Evolutionary conservation across 2,888 invertebrate genomes (phyloP).

Genomic region (Hylaea fasciaria): DNA sequence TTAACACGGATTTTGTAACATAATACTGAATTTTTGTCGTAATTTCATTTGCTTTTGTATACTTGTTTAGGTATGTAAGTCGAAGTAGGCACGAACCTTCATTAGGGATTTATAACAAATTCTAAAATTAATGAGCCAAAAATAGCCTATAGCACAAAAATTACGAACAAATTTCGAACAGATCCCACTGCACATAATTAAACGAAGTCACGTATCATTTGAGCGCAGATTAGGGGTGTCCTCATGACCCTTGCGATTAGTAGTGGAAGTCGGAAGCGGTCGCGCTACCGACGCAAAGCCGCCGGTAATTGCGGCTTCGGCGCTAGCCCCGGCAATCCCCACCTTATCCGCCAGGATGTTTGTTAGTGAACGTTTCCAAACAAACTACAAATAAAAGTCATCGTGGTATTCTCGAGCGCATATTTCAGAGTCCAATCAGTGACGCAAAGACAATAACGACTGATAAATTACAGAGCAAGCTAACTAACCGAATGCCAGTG

Average conservation of each 20-base stretch:
- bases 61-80: not conserved
- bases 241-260: slow-evolving; percentile 71
- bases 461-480: slow-evolving; percentile 66
- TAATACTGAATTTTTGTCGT: not conserved
- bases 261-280: slow-evolving; percentile 58
- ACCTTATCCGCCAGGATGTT: slow-evolving; percentile 66
- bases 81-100: too few relatives aligned
- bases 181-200: slow-evolving; percentile 45
- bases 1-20: slow-evolving; percentile 15
- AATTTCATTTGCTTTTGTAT: too few relatives aligned
- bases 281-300: slow-evolving; percentile 70
- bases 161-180: slow-evolving; percentile 29
- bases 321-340: slow-evolving; percentile 68
- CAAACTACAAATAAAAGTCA: slow-evolving; percentile 48
- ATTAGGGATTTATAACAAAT: too few relatives aligned
- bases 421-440: slow-evolving; percentile 38
- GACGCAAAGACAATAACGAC: slow-evolving; percentile 63
- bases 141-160: slow-evolving; percentile 21
- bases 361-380: slow-evolving; percentile 59
- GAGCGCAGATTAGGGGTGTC: slow-evolving; percentile 66
- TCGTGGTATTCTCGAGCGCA: slow-evolving; percentile 29
- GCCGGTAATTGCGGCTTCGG: slow-evolving; percentile 78
- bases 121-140: not conserved
- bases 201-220: slow-evolving; percentile 70
- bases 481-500: slow-evolving; percentile 66